Evolutionary conservation across 2,113 vertebrate species (phyloP).

Genomic region (Poicephalus gulielmi): DNA sequence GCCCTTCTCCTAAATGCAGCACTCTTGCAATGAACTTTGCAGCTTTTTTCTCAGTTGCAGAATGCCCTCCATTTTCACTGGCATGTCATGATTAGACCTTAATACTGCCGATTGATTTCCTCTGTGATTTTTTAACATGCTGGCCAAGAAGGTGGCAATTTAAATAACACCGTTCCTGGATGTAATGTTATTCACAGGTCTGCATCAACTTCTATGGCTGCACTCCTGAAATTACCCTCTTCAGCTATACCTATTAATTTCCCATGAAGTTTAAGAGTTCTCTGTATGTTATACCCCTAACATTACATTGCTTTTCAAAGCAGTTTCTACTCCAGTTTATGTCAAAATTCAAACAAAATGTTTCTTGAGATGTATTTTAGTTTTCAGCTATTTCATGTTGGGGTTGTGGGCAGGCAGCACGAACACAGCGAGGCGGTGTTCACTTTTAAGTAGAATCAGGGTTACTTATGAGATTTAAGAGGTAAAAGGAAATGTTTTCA

Average conservation of each 20-base stretch:
- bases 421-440: background rate
- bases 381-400: background rate
- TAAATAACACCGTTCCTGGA: background rate
- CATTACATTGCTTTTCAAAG: background rate
- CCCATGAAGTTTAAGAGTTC: background rate
- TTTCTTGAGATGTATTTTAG: background rate
- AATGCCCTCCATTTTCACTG: background rate
- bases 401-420: background rate
- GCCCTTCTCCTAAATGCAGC: background rate
- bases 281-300: background rate
- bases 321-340: background rate
- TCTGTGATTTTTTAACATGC: background rate
- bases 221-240: background rate
- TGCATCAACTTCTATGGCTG: background rate
- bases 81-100: background rate
- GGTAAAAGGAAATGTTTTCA: constrained; percentile 10
- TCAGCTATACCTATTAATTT: background rate
- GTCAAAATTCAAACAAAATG: background rate
- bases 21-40: background rate
- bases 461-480: background rate
- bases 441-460: background rate
- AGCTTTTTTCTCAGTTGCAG: background rate
- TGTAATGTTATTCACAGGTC: background rate
- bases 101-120: background rate
- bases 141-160: background rate